These are phyloP conservation scores for Papilio elwesi DNA, from an alignment of 2,888 invertebrate species.

Conservation along the genomic window DNA sequence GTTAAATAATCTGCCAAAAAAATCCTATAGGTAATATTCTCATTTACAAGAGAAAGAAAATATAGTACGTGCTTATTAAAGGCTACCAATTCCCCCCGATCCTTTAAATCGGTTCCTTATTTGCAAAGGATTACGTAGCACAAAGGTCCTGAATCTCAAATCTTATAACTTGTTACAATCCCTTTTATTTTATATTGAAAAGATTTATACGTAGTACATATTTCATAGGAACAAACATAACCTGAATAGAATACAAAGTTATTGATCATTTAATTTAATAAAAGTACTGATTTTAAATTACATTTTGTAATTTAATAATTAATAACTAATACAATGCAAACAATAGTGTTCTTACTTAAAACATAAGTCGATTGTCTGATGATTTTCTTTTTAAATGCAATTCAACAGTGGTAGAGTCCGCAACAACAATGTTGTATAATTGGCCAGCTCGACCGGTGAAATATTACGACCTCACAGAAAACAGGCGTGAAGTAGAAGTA, in stretches of 20 bases:
- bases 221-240: conserved; percentile 15
- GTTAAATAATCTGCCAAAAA: neutral
- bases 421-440: no score
- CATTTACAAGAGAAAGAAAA: conserved; percentile 11
- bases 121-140: conserved; percentile 30
- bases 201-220: conserved; percentile 12
- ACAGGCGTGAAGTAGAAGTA: no score
- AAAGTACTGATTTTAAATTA: no score
- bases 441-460: no score
- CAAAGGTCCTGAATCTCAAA: conserved; percentile 15
- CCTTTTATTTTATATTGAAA: conserved; percentile 12
- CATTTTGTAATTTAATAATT: no score
- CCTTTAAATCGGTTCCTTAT: conserved; percentile 31
- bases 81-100: conserved; percentile 10
- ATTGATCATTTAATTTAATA: no score
- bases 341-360: no score
- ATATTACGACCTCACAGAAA: no score
- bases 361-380: no score
- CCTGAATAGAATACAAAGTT: neutral
- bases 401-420: no score
- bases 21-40: neutral
- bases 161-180: conserved; percentile 23
- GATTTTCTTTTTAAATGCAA: no score
- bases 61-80: conserved; percentile 25
- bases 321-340: no score